phyloP scores from a whole-genome alignment of 2,888 invertebrate genomes.

The Fragum whitleyi region DNA sequence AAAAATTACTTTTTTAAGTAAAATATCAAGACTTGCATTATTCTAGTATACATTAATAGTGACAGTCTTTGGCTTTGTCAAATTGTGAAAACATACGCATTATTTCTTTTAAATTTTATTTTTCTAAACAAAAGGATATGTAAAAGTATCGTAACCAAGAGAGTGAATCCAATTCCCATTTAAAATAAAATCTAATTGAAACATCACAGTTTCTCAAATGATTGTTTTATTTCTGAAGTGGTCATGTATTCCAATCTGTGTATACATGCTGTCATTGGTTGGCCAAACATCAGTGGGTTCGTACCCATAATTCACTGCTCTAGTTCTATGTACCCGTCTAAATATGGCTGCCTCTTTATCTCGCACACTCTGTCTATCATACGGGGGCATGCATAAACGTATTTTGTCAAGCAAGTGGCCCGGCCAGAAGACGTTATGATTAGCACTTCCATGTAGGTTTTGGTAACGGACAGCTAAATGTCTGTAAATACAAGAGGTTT shows the following conservation, averaged over 20 bases:
- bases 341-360: slow-evolving; percentile 72
- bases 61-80: too few relatives aligned
- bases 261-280: slow-evolving; percentile 69
- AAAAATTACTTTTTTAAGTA: too few relatives aligned
- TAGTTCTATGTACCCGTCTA: slow-evolving; percentile 58
- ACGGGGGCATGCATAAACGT: slow-evolving; percentile 78
- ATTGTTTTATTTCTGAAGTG: slow-evolving; percentile 68
- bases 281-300: slow-evolving; percentile 70
- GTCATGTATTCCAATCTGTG: slow-evolving; percentile 74
- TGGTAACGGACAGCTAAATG: slow-evolving; percentile 71
- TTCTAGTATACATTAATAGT: too few relatives aligned
- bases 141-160: too few relatives aligned
- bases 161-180: too few relatives aligned
- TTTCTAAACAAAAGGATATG: too few relatives aligned
- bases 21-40: too few relatives aligned
- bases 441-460: slow-evolving; percentile 69
- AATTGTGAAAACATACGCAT: too few relatives aligned
- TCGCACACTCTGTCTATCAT: slow-evolving; percentile 53
- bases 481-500: slow-evolving; percentile 53
- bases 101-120: too few relatives aligned
- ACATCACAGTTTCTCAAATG: slow-evolving; percentile 16
- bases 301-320: slow-evolving; percentile 62
- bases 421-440: slow-evolving; percentile 82
- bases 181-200: too few relatives aligned
- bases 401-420: slow-evolving; percentile 82